These are phyloP conservation scores for Nothocercus julius DNA, from an alignment of 2,113 vertebrate genomes.

Conservation along the genomic window DNA sequence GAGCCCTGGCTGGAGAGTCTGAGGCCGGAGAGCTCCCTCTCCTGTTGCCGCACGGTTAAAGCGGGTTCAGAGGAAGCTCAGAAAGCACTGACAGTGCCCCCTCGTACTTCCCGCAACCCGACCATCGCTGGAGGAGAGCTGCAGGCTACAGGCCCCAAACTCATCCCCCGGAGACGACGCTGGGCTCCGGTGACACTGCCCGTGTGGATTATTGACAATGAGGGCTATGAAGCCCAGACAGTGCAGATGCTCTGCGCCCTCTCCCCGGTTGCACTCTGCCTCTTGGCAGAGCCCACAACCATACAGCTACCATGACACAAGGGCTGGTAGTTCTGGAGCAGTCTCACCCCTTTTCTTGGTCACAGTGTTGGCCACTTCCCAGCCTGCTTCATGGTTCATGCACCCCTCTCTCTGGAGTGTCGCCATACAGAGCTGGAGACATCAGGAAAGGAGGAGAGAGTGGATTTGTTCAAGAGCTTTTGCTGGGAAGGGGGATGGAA, in stretches of 20 bases:
- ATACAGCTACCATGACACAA: neutral
- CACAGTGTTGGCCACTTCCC: neutral
- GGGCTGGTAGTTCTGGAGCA: neutral
- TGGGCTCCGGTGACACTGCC: neutral
- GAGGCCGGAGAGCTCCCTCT: neutral
- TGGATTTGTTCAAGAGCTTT: neutral
- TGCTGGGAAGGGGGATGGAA: neutral
- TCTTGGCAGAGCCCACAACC: no score
- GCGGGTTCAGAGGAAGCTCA: neutral
- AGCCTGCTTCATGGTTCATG: neutral
- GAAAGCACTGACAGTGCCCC: neutral
- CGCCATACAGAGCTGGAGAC: neutral
- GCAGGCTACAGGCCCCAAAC: neutral
- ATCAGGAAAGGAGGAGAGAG: neutral
- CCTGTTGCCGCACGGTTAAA: neutral
- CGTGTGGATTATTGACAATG: neutral
- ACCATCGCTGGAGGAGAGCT: neutral
- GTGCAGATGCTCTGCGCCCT: accelerated
- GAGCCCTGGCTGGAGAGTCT: neutral
- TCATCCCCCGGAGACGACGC: neutral
- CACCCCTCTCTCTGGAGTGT: neutral
- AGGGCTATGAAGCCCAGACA: neutral
- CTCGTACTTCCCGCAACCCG: neutral
- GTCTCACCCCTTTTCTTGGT: neutral
- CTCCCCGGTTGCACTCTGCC: no score